Evolutionary conservation across 2,113 vertebrate species (phyloP), one percentile per base, ranked within the genome.

Genomic region (Zingel zingel): DNA sequence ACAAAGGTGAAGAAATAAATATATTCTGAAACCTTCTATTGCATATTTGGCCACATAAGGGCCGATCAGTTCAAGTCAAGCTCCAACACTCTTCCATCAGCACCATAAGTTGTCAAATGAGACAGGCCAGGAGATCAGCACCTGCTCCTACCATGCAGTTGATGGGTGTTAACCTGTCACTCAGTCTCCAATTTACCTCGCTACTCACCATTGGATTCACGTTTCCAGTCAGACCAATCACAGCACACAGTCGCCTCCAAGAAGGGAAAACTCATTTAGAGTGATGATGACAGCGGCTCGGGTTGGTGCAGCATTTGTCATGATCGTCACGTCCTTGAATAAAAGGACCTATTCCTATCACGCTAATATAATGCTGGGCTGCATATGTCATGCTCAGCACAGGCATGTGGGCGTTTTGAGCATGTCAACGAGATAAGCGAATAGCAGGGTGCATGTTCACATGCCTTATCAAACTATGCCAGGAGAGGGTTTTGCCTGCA

Each of bases 361-460:
- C 73, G 64, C 81, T 93, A 93, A 92, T 93, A 91, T 93, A 91
- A 92, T 77, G 85, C 79, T 23, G 82, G 71, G 82, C 89, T 74
- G 81, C 85, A 81, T 47, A 77, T 88, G 86, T 92, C 86, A 88
- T 39, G 88, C 86, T 89, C 69, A 10, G 85, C 77, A 30, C 71
- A 84, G 86, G 89, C 84, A 87, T 64, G 88, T 89, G 86, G 92
- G 92, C 64, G 85, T 94, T 84, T 79, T 89, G 84, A 90, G 89
- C 85, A 87, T 92, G 92, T 93, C 93, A 90, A 83, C 21, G 57
- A 88, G 95, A 95, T 94, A 93, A 93, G 87, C 73, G 89, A 93
- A 92, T 88, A 91, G 94, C 92, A 77, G 93, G 93, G 88, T 86
- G 89, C 80, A 84, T 93, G 94, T 94, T 94, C 92, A 84, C 89